Evolutionary conservation across 1,140 invertebrate species (phyloP), one percentile per base, ranked within the genome.

Genomic region (Drosophila pseudoananassae): DNA sequence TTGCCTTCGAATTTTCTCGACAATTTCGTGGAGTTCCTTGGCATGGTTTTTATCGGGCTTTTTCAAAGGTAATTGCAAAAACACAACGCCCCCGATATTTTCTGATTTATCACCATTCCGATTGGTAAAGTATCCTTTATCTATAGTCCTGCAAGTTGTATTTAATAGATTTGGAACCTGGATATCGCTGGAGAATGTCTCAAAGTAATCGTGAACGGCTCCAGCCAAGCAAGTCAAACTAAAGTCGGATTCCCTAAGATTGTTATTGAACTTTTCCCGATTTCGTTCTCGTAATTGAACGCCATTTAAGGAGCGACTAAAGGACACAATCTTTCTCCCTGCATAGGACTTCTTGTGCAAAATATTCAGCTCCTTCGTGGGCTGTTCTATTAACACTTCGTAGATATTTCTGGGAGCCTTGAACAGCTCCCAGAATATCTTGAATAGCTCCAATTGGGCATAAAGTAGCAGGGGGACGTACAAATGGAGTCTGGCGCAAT

Each of bases 281-380:
- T 87, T 84, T 3, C 82, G 58, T 3, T 73, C 56, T 4, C 90
- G 77, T 2, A 93, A 49, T n/a, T 79, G 36, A 0, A 93, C 92
- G 3, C 92, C 81, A 63, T 94, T 92, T 2, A 97, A 93, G 1
- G 95, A 94, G 0, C 95, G 94, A 0, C 96, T 96, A 94, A 96
- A 97, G 3, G 95, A 94, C 1, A 96, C 94, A 1, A 96, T 94
- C 92, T 97, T 97, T 60, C 96, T 93, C 6, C 96, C 96, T 57
- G 95, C 96, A 5, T 95, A 93, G 0, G 95, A 95, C 20, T 95
- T 93, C 8, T 94, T 95, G 80, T 96, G 94, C 5, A 96, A 85
- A 6, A 94, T 93, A 84, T 94, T 93, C 91, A 93, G 56, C 90
- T 93, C 88, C 31, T 91, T 76, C 5, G 91, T 90, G 17, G 92